phyloP scores from a whole-genome alignment of 2,888 invertebrate species.

The Vesta saturnalis region DNA sequence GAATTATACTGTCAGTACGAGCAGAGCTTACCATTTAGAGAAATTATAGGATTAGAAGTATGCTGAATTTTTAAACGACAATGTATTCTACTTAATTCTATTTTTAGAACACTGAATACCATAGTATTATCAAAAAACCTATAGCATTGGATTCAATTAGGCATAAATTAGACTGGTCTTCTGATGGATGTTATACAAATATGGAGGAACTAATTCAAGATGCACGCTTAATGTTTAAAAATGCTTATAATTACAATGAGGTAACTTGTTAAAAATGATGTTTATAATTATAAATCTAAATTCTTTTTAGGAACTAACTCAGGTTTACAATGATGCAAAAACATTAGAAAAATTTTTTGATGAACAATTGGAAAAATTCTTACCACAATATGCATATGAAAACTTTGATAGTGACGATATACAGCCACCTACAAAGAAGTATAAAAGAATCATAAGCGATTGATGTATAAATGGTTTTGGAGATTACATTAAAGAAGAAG shows the following conservation, averaged over 20 bases:
- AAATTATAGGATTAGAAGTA: constrained; percentile 81
- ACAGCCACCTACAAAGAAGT: constrained; percentile 65
- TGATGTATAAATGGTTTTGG: constrained; percentile 11
- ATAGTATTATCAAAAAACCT: constrained; percentile 77
- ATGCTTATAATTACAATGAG: constrained; percentile 86
- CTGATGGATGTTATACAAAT: constrained; percentile 77
- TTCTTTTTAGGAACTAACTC: constrained; percentile 73
- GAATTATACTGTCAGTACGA: constrained; percentile 94
- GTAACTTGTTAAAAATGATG: constrained; percentile 62
- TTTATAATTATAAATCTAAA: background rate
- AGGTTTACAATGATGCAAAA: constrained; percentile 81
- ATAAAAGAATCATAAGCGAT: constrained; percentile 64
- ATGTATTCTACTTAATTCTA: background rate
- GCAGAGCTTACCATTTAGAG: constrained; percentile 87
- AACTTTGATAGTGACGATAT: constrained; percentile 63
- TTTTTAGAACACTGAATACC: constrained; percentile 72
- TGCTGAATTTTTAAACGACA: constrained; percentile 52
- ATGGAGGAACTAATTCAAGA: constrained; percentile 82
- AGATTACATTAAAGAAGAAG: background rate
- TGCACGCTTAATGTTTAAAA: constrained; percentile 85
- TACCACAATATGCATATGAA: constrained; percentile 77
- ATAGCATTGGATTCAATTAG: constrained; percentile 89
- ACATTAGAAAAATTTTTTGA: constrained; percentile 88
- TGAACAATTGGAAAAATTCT: constrained; percentile 81
- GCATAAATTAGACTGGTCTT: constrained; percentile 79